Conservation (phyloP, 2,797 vertebrate genomes). For the Pangasius djambal region DNA sequence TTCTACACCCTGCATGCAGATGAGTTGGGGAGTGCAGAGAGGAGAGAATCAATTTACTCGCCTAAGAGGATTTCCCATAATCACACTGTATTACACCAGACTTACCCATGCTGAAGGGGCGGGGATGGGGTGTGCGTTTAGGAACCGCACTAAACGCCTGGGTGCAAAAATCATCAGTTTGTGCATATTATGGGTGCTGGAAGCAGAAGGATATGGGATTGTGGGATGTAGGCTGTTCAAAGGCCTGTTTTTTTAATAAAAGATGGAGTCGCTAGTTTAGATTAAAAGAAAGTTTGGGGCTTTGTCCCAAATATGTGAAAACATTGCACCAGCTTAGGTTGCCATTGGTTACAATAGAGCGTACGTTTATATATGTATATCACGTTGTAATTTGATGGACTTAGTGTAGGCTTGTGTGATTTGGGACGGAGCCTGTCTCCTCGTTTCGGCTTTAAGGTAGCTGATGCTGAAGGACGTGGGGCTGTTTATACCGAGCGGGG, state of each 20-base stretch:
- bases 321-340: background rate
- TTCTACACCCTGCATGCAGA: conserved; percentile 30
- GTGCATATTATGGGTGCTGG: background rate
- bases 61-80: conserved; percentile 63
- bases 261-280: background rate
- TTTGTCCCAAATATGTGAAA: background rate
- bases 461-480: conserved; percentile 60
- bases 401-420: background rate
- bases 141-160: background rate
- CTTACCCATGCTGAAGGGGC: conserved; percentile 53
- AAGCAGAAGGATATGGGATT: background rate
- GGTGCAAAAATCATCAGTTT: background rate
- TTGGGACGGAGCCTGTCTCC: conserved; percentile 6
- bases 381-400: background rate
- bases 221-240: background rate
- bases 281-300: background rate
- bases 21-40: conserved; percentile 38
- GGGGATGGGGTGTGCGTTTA: background rate
- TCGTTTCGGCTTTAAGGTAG: conserved; percentile 43
- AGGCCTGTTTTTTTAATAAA: background rate
- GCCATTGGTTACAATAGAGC: background rate
- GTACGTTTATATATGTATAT: background rate
- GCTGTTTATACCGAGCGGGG: conserved; percentile 69
- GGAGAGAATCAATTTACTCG: conserved; percentile 55
- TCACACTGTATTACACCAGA: conserved; percentile 60